Evolutionary conservation across 2,888 invertebrate species (phyloP), one percentile per base, ranked within the genome.

Genomic region (Odiellus spinosus): DNA sequence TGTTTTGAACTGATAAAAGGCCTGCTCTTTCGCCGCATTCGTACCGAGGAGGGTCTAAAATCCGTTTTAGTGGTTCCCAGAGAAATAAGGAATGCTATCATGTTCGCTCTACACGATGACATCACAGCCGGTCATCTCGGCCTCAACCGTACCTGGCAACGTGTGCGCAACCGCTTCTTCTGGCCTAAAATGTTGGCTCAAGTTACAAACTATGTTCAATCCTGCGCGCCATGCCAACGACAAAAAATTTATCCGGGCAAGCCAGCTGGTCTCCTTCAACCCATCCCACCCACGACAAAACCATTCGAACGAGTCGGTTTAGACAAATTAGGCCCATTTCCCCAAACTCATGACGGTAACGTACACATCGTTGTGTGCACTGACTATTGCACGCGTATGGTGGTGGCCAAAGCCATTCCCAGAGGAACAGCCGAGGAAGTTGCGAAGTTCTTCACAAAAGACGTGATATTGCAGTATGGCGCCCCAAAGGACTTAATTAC

Each of bases 401-500:
- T 49, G 3, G 50, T 54, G 17, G 46, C 54, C 8, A 48, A 49
- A 40, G 48, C 53, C 6, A 38, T 54, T 1, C 42, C 48, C 20
- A 32, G 47, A 42, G 26, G 26, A 8, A 26, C 26, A 8, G 26
- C 26, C 8, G 26, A 26, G 26, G 8, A 26, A 39, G 46, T 55
- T 14, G 49, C 52, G 3, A 47, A 45, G 34, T 44, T 50, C 17
- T 21, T 56, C 8, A 46, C 54, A 1, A 40, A 55, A 40, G 42
- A 55, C 20, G 50, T 53, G 11, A 45, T 58, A 4, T 50, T 45
- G 36, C 46, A 47, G 11, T 54, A 51, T 50, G 55, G 56, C 12
- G 14, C 46, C 2, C 48, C 54, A 2, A 26, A 48, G 15, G 45
- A 50, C 41, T 38, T 55, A 17, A 51, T 56, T 4, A 46, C 51